Conservation (phyloP, 2,113 vertebrate species). For the Donacobius atricapilla region DNA sequence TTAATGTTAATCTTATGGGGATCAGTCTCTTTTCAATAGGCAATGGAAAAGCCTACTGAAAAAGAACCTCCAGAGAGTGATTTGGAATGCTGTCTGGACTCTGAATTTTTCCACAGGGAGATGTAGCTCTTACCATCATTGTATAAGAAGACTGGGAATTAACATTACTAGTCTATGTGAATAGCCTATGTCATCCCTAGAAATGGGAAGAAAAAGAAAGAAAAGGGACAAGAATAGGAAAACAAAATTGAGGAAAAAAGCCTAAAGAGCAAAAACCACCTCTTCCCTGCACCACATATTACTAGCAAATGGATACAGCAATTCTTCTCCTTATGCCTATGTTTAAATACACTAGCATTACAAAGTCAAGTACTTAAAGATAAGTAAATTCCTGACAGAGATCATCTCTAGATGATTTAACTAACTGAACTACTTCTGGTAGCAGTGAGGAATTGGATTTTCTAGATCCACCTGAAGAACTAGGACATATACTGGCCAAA, state of each 20-base stretch:
- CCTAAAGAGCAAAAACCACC: fast-evolving
- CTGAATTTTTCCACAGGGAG: not conserved
- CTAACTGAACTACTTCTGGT: not conserved
- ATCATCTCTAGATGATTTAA: not conserved
- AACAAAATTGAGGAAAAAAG: not conserved
- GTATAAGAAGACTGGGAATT: not conserved
- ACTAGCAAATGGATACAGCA: not conserved
- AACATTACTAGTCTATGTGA: not conserved
- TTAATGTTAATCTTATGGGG: not conserved
- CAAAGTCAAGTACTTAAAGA: not conserved
- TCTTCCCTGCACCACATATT: fast-evolving
- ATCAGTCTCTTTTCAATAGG: not conserved
- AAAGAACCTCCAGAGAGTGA: not conserved
- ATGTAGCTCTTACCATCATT: not conserved
- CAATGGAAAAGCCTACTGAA: not conserved
- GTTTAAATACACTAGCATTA: not conserved
- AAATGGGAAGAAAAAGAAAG: not conserved
- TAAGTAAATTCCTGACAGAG: not conserved
- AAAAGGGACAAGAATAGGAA: not conserved
- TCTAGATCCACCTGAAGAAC: not conserved
- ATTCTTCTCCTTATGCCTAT: fast-evolving
- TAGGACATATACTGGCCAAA: fast-evolving
- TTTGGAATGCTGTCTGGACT: not conserved
- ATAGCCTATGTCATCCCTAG: not conserved
- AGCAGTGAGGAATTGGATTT: not conserved